phyloP scores from a whole-genome alignment of 2,888 invertebrate genomes.

The Lobophora halterata region DNA sequence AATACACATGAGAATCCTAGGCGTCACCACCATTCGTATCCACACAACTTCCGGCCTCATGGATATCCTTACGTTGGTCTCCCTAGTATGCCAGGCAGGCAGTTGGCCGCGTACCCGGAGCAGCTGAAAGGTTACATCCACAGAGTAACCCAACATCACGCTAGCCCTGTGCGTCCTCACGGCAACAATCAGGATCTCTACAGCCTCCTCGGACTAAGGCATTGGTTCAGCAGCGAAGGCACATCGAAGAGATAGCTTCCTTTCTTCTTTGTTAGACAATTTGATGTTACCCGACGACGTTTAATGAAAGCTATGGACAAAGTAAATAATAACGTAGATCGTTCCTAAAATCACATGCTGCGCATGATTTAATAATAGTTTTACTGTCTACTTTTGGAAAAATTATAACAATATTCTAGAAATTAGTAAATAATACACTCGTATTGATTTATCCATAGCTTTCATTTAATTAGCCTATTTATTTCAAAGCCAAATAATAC shows the following conservation, averaged over 20 bases:
- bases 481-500: slow-evolving; percentile 80
- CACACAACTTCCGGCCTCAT: slow-evolving; percentile 61
- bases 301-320: slow-evolving; percentile 75
- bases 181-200: slow-evolving; percentile 66
- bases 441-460: slow-evolving; percentile 70
- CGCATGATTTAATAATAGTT: slow-evolving; percentile 11
- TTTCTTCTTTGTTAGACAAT: slow-evolving; percentile 55
- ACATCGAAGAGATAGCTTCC: slow-evolving; percentile 72
- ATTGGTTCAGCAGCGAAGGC: slow-evolving; percentile 75
- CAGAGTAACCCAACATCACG: slow-evolving; percentile 50
- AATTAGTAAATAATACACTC: neutral
- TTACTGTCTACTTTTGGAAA: slow-evolving; percentile 1
- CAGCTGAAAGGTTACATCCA: slow-evolving; percentile 56
- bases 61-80: slow-evolving; percentile 48
- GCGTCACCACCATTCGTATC: slow-evolving; percentile 71
- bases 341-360: slow-evolving; percentile 25
- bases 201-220: slow-evolving; percentile 69
- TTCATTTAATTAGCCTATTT: slow-evolving; percentile 77
- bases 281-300: slow-evolving; percentile 79
- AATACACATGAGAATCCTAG: slow-evolving; percentile 67
- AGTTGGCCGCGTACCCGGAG: slow-evolving; percentile 50
- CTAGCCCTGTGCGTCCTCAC: slow-evolving; percentile 51
- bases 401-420: neutral
- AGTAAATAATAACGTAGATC: slow-evolving; percentile 34
- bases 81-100: slow-evolving; percentile 48